Conservation (phyloP, 2,888 invertebrate genomes). For the Tenthredo scrophulariae region DNA sequence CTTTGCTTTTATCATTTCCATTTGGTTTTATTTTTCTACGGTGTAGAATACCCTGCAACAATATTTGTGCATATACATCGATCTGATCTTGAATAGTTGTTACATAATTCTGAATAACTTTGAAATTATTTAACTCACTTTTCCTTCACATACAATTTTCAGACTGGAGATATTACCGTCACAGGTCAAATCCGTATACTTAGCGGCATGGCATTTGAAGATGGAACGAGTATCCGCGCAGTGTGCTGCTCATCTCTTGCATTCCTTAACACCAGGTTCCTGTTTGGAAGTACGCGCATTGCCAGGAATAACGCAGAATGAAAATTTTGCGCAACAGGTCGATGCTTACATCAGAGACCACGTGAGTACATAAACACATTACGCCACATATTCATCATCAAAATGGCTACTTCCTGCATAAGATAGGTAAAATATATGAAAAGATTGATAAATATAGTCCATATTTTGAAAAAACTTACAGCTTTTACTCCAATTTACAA, state of each 20-base stretch:
- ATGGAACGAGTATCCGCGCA: constrained; percentile 87
- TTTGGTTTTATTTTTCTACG: neutral
- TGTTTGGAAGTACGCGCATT: constrained; percentile 81
- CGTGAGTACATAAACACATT: constrained; percentile 77
- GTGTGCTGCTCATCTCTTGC: constrained; percentile 84
- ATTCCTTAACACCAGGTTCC: constrained; percentile 79
- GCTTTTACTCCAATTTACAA: neutral
- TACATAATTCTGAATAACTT: neutral
- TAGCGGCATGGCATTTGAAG: constrained; percentile 88
- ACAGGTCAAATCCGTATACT: constrained; percentile 88
- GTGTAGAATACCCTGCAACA: neutral
- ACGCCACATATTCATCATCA: neutral
- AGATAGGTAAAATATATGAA: neutral
- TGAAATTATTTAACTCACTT: constrained; percentile 7
- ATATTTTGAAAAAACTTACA: neutral
- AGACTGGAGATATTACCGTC: constrained; percentile 70
- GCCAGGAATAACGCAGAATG: constrained; percentile 80
- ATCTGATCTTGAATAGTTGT: constrained; percentile 36
- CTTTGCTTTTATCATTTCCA: constrained; percentile 24
- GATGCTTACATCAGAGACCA: constrained; percentile 86
- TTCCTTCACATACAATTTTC: constrained; percentile 41
- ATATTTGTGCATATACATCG: neutral
- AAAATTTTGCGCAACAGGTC: constrained; percentile 82
- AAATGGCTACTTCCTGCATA: neutral
- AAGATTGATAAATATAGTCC: neutral